Conservation (phyloP, 2,888 invertebrate genomes). For the Pandemis corylana region DNA sequence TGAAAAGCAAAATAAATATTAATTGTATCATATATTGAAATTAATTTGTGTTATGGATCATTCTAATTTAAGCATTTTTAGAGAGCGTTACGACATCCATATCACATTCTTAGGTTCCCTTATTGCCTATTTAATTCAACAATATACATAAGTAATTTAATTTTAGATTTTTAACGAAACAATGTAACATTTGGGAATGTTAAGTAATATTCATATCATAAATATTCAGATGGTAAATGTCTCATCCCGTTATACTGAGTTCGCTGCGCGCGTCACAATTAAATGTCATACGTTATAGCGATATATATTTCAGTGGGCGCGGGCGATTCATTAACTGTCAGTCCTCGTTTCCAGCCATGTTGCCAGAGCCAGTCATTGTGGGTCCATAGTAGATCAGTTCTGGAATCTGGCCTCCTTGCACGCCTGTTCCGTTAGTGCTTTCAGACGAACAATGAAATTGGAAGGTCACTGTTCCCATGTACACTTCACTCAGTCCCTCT, state of each 20-base stretch:
- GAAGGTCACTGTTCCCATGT: constrained; percentile 96
- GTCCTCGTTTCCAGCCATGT: constrained; percentile 78
- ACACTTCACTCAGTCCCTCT: constrained; percentile 97
- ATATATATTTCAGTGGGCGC: constrained; percentile 66
- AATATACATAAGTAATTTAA: constrained; percentile 67
- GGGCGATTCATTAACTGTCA: constrained; percentile 70
- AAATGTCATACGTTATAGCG: constrained; percentile 59
- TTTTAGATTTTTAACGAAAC: constrained; percentile 63
- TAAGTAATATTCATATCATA: constrained; percentile 51
- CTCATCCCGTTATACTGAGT: constrained; percentile 44
- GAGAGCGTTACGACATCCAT: constrained; percentile 83
- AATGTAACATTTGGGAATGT: constrained; percentile 73
- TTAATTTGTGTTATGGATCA: constrained; percentile 61
- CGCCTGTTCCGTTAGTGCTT: constrained; percentile 98
- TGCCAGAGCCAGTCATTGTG: constrained; percentile 80
- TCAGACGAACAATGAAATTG: constrained; percentile 99
- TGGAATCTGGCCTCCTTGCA: constrained; percentile 98
- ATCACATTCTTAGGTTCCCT: constrained; percentile 78
- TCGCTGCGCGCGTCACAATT: constrained; percentile 43
- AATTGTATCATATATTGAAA: constrained; percentile 59
- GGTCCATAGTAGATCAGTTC: constrained; percentile 98
- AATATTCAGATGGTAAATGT: constrained; percentile 46
- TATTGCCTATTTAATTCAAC: constrained; percentile 69
- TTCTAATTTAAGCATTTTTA: constrained; percentile 69
- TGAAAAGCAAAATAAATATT: constrained; percentile 46